Percentiles rank a stretch among this genome's conserved stretches.
phyloP scores from a whole-genome alignment of 2,797 vertebrate species.

The Mormyrops boulengeri region DNA sequence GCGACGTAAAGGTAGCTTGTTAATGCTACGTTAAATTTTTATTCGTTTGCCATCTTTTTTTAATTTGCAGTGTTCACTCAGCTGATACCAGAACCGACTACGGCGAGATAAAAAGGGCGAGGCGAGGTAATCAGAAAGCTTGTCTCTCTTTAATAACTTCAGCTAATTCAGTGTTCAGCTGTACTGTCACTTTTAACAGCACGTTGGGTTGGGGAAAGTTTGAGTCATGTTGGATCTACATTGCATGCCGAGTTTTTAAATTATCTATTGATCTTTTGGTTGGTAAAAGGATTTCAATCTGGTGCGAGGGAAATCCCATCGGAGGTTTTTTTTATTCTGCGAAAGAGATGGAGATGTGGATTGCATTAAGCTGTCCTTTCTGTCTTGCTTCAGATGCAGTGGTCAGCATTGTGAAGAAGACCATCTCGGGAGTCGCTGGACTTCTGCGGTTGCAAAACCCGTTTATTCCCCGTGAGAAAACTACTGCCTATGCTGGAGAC shows the following conservation, averaged over 20 bases:
- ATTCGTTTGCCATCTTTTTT: not conserved
- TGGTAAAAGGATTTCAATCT: not conserved
- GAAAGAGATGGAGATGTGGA: not conserved
- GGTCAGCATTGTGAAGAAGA: slow-evolving; percentile 63
- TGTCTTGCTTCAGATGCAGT: slow-evolving; percentile 58
- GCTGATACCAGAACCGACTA: slow-evolving; percentile 51
- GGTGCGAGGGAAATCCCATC: not conserved
- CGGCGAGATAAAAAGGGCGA: slow-evolving; percentile 58
- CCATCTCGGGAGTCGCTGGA: slow-evolving; percentile 55
- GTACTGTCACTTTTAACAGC: not conserved
- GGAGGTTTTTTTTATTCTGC: not conserved
- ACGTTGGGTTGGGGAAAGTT: not conserved
- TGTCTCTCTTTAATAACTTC: not conserved
- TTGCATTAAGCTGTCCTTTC: not conserved
- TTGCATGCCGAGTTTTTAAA: not conserved
- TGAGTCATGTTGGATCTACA: not conserved
- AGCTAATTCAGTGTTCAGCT: not conserved
- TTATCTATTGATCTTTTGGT: not conserved
- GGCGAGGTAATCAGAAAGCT: slow-evolving; percentile 44
- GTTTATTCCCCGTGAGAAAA: slow-evolving; percentile 34
- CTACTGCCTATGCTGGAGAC: slow-evolving; percentile 36
- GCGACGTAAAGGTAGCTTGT: not conserved
- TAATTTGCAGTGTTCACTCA: slow-evolving; percentile 52
- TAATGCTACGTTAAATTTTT: not conserved
- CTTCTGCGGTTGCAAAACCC: slow-evolving; percentile 53